These are phyloP conservation scores for Polyergus mexicanus DNA, from an alignment of 1,140 invertebrate species.

Conservation along the genomic window DNA sequence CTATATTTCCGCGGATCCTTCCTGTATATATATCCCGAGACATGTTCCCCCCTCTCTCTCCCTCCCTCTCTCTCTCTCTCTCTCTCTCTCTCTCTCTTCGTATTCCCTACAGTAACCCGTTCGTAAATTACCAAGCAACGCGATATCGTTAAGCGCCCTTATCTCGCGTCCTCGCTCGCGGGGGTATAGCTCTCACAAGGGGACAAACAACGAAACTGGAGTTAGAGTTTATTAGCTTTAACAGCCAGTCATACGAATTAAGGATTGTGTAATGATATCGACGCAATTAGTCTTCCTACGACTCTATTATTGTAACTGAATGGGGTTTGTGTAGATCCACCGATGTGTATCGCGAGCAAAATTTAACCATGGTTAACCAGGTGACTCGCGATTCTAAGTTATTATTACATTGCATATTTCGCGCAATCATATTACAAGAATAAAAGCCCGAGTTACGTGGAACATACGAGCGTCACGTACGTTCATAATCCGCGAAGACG, in stretches of 20 bases:
- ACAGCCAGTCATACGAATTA: conserved; percentile 47
- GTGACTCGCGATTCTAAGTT: not conserved
- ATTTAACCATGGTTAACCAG: too few species aligned
- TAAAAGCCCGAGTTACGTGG: not conserved
- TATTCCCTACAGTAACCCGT: conserved; percentile 43
- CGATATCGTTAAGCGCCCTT: conserved; percentile 61
- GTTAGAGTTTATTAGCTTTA: conserved; percentile 38
- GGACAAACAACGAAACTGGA: conserved; percentile 41
- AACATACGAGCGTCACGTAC: not conserved
- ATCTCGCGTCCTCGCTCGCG: conserved; percentile 56
- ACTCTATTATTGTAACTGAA: conserved; percentile 9
- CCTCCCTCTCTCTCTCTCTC: not conserved
- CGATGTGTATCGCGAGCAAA: not conserved
- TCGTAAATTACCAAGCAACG: conserved; percentile 64
- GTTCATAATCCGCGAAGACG: not conserved
- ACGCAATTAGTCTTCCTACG: conserved; percentile 6
- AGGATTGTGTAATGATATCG: conserved; percentile 44
- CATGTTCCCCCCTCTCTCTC: not conserved
- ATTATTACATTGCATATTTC: not conserved
- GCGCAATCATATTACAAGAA: not conserved
- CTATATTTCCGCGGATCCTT: conserved; percentile 61
- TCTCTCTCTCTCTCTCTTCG: not conserved
- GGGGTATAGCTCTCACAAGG: conserved; percentile 44
- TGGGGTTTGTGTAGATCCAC: not conserved
- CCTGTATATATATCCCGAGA: conserved; percentile 46